A percentile compares a stretch with the other conserved stretches of the same genome.
phyloP scores from a whole-genome alignment of 2,888 invertebrate genomes.

The Pandemis corylana region DNA sequence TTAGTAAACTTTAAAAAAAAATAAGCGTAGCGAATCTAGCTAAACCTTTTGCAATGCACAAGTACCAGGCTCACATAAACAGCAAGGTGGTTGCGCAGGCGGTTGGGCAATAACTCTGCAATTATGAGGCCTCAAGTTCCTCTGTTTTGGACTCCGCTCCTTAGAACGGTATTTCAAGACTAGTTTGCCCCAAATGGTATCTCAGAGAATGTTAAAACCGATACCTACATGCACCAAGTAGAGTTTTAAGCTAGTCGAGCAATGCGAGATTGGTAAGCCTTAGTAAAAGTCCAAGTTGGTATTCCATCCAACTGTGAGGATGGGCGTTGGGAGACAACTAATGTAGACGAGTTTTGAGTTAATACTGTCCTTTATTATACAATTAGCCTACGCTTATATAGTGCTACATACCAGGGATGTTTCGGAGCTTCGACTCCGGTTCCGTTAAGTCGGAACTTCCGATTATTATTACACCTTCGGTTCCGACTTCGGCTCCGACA shows the following conservation, averaged over 20 bases:
- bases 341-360: too few species aligned
- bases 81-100: slow-evolving; percentile 45
- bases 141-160: background rate
- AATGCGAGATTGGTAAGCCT: too few species aligned
- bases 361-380: too few species aligned
- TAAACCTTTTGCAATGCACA: slow-evolving; percentile 37
- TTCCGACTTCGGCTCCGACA: too few species aligned
- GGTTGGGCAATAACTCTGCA: slow-evolving; percentile 44
- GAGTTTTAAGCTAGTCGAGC: too few species aligned
- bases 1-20: background rate
- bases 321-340: too few species aligned
- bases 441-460: too few species aligned
- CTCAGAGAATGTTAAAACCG: background rate
- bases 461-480: too few species aligned
- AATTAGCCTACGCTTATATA: too few species aligned
- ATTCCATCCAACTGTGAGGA: slow-evolving; percentile 4
- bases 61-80: slow-evolving; percentile 50
- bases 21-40: slow-evolving; percentile 25
- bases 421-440: too few species aligned
- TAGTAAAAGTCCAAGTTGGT: too few species aligned
- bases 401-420: too few species aligned
- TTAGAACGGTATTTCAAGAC: background rate
- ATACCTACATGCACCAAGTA: background rate
- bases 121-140: slow-evolving; percentile 45
- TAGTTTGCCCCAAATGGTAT: background rate